Evolutionary conservation across 2,888 invertebrate species (phyloP), one percentile per base, ranked within the genome.

Genomic region (Phyto melanocephala): DNA sequence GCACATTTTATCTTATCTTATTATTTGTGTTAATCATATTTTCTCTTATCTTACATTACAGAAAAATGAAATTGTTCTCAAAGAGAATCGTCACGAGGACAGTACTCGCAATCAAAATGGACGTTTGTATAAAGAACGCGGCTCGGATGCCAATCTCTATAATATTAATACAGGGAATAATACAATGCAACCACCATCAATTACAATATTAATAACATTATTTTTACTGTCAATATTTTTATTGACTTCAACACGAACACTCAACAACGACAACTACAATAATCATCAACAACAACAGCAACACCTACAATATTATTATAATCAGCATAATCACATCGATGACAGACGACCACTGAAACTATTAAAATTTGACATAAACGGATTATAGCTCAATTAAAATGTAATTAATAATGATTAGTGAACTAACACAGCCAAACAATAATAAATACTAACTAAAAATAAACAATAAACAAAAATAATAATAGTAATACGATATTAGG

Each of bases 1-100:
- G 6, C 28, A 28, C 28, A 6, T 28, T 28, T 28, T 28, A 5
- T 5, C 28, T 28, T 28, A 6, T 28, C 6, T 28, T 28, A 28
- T 3, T 5, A 28, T 28, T 28, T 28, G 28, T 6, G 3, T 28
- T 28, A 28, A 28, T 28, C 6, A 5, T 28, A 28, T 5, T 2
- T 5, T 4, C 8, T n/a, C 11, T 15, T 17, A 35, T 17, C 8
- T 56, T 67, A 20, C 6, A 75, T 58, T 5, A 28, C 83, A 90
- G 90, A 90, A 90, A 84, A 89, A 89, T 80, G 90, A 91, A 80
- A 87, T 89, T 72, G 87, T 88, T 37, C 87, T 87, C 10, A 90
- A 90, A 74, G 91, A 91, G 71, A 89, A 88, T 85, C 90, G 90
- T n/a, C 88, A 89, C 80, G 91, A 90, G 82, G 90, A 91, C 75